Evolutionary conservation across 2,113 vertebrate genomes (phyloP).

Genomic region (Arothron firmamentum): DNA sequence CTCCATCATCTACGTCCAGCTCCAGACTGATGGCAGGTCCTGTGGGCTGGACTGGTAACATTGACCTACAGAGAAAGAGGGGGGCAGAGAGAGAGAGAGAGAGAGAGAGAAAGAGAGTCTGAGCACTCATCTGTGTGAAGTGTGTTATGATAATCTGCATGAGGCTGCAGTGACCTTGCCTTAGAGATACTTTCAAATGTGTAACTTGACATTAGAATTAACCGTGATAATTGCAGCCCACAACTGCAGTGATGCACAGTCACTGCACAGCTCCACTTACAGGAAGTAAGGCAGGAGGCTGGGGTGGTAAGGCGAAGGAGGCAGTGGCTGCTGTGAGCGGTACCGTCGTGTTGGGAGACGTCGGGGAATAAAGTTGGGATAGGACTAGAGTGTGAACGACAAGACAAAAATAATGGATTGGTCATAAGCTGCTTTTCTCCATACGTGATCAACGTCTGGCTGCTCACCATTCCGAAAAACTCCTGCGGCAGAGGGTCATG

Average conservation of each 20-base stretch:
- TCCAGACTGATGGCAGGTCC: slow-evolving; percentile 96
- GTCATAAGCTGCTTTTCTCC: background rate
- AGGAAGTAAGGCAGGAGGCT: slow-evolving; percentile 97
- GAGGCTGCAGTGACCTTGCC: no score
- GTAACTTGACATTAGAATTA: no score
- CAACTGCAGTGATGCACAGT: no score
- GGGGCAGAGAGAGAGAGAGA: background rate
- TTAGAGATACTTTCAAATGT: no score
- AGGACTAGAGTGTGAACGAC: slow-evolving; percentile 74
- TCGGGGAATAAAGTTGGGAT: slow-evolving; percentile 93
- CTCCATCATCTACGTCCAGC: slow-evolving; percentile 97
- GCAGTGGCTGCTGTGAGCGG: slow-evolving; percentile 89
- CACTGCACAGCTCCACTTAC: slow-evolving; percentile 73
- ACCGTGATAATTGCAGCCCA: background rate
- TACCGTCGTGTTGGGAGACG: slow-evolving; percentile 92
- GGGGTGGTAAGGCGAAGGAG: slow-evolving; percentile 94
- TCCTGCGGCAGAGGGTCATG: slow-evolving; percentile 95
- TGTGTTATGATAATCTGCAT: no score
- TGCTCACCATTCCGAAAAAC: slow-evolving; percentile 93
- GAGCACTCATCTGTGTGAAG: no score
- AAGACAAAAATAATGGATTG: slow-evolving; percentile 5
- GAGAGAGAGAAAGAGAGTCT: background rate
- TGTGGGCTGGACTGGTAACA: slow-evolving; percentile 96
- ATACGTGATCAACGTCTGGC: background rate
- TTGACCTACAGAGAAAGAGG: slow-evolving; percentile 78